Base-by-base conservation (phyloP, 2,113 vertebrate species). In the Piaya cayana region DNA sequence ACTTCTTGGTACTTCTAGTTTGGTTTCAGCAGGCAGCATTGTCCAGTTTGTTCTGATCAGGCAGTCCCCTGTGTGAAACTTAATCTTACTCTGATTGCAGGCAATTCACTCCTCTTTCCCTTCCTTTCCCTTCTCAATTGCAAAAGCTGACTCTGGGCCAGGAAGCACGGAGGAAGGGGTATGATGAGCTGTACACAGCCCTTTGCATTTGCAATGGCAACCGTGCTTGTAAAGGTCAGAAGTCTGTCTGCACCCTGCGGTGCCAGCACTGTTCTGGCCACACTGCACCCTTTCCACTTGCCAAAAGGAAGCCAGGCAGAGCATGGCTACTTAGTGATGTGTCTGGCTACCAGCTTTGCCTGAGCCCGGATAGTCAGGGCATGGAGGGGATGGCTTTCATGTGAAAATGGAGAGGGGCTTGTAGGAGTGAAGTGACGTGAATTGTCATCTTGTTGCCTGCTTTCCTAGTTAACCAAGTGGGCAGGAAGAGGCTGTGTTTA, bases 261-360 rank as follows among this genome's bases (percentile, higher is more conserved):
- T 2, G 4, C 67, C 3, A 2, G 39, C 37, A 3, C 59, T 37
- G 78, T 74, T 16, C 2, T 3, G 47, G 42, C 82, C 76, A 0
- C 2, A 1, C 74, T 64, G 79, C 3, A 9, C 9, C 62, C 86
- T 53, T 32, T 60, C 20, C 60, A 53, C 11, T 15, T 16, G 63
- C 58, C 0, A 0, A n/a, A n/a, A 9, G 36, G 7, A 7, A n/a
- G 15, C 30, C 62, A 4, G 34, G 79, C 74, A 18, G 42, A 30
- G 37, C 1, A 1, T 71, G 92, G 72, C 90, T 26, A 1, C 49
- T 47, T 21, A 5, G 10, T 1, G 12, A 63, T 18, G 17, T 47
- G 52, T 11, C 21, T 53, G 92, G 34, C 91, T 47, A 0, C 75
- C 2, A 3, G 37, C 47, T 5, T n/a, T 1, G 1, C 45, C 78